These are phyloP conservation scores for Hyposoter didymator DNA, from an alignment of 2,888 invertebrate genomes.

Conservation along the genomic window DNA sequence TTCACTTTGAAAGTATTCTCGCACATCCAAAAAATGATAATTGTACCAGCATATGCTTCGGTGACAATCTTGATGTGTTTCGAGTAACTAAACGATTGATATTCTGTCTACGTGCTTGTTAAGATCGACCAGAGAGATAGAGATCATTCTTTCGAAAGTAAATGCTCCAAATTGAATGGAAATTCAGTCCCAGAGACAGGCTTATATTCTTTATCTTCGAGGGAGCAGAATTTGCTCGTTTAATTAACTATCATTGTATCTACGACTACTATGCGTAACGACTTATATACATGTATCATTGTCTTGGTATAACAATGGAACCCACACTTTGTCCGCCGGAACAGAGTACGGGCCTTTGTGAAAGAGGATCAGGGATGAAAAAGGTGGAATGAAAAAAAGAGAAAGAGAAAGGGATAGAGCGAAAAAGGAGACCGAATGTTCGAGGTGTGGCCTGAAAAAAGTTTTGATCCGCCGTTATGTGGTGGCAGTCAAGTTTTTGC, in stretches of 20 bases:
- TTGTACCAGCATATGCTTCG: too few relatives aligned
- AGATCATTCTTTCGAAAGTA: background rate
- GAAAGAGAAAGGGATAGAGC: background rate
- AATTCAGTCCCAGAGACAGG: background rate
- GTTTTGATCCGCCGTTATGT: conserved; percentile 46
- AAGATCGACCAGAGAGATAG: background rate
- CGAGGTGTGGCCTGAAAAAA: conserved; percentile 44
- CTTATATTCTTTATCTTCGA: background rate
- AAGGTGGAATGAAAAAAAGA: conserved; percentile 28
- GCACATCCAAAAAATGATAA: too few relatives aligned
- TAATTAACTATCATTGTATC: conserved; percentile 9
- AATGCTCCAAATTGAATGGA: background rate
- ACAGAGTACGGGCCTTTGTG: background rate
- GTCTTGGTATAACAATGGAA: conserved; percentile 15
- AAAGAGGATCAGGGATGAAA: conserved; percentile 20
- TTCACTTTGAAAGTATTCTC: background rate
- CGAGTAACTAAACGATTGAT: background rate
- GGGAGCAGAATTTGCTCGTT: conserved; percentile 2
- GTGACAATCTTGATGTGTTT: too few relatives aligned
- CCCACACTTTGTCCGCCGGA: conserved; percentile 20
- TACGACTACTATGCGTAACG: background rate
- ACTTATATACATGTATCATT: conserved; percentile 4
- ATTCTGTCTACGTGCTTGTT: background rate
- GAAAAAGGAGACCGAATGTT: conserved; percentile 11
- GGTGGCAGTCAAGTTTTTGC: conserved; percentile 36